These are phyloP conservation scores for Neolamprologus toae DNA, from an alignment of 2,113 vertebrate species.

Conservation along the genomic window DNA sequence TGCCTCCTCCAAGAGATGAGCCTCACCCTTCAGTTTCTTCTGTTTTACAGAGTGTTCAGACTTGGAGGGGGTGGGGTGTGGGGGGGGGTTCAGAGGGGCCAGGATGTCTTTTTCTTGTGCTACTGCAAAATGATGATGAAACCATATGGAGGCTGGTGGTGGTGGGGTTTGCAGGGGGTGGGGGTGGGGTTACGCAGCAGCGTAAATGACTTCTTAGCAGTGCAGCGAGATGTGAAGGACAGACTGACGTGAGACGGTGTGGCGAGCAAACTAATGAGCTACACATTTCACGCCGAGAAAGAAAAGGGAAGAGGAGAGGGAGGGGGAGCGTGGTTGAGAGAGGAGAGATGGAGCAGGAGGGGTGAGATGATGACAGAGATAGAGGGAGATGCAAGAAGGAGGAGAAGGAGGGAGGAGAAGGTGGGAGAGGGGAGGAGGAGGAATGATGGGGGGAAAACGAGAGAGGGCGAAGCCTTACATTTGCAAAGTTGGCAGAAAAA, in stretches of 20 bases:
- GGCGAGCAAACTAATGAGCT: conserved; percentile 72
- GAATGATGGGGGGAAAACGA: background rate
- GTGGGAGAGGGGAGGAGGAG: background rate
- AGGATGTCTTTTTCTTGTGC: conserved; percentile 26
- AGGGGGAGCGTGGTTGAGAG: background rate
- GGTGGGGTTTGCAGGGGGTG: conserved; percentile 2
- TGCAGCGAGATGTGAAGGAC: conserved; percentile 80
- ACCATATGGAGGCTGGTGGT: conserved; percentile 66
- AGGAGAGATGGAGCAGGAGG: background rate
- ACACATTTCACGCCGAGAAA: conserved; percentile 56
- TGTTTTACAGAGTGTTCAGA: conserved; percentile 28
- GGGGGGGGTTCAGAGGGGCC: background rate
- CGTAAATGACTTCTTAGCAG: conserved; percentile 78
- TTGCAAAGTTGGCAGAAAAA: conserved; percentile 31
- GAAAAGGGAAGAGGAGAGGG: background rate
- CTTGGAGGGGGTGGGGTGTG: background rate
- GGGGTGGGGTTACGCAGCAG: conserved; percentile 25
- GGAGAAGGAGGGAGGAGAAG: background rate
- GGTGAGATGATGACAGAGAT: conserved; percentile 27
- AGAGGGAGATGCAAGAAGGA: background rate
- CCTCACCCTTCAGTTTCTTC: conserved; percentile 27
- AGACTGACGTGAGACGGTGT: conserved; percentile 65
- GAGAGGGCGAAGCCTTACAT: background rate
- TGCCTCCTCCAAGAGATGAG: background rate
- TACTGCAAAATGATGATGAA: conserved; percentile 63